Evolutionary conservation across 2,113 vertebrate species (phyloP), one percentile per base, ranked within the genome.

Genomic region (Cyprinodon tularosa): DNA sequence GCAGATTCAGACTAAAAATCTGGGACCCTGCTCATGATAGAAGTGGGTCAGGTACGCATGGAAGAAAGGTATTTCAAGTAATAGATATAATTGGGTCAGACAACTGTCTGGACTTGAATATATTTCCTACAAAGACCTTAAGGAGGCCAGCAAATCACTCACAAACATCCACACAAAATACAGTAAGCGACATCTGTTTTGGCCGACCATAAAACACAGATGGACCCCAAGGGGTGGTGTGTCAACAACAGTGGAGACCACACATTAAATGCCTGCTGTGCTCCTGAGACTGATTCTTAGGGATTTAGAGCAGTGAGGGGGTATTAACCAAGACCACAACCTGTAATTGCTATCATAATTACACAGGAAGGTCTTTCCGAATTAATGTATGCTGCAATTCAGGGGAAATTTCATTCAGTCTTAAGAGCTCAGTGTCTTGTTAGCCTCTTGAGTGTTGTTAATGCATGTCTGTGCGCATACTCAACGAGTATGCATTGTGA

Each of bases 111-210:
- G 61, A 78, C 73, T 77, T 17, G 62, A 57, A 6, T 12, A 4
- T 38, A 67, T 72, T 63, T 44, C 48, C 61, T 64, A 85, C 40
- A 77, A 45, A 72, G 17, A 20, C 45, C 73, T 71, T 63, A 40
- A 83, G 13, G 45, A 81, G 12, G 61, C 40, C 38, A 67, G 62
- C 73, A 66, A 66, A 59, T 71, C 22, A 59, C 0, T 17, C 38
- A 73, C 42, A 60, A 47, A 75, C 66, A 74, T 44, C 68, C 9
- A 60, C 1, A 71, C 1, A 57, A n/a, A 57, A 72, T 40, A 71
- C 3, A 45, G 48, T 29, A 39, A 82, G 64, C 62, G 87, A 91
- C 91, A 91, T 92, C 90, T 92, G 91, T 79, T 92, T 84, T 81
- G 71, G 86, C 75, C 84, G 80, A 36, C 78, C 91, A 77, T 90